A percentile compares a stretch with the other conserved stretches of the same genome.
Conservation (phyloP, 2,113 vertebrate species). For the Apistogramma diplotaenia region DNA sequence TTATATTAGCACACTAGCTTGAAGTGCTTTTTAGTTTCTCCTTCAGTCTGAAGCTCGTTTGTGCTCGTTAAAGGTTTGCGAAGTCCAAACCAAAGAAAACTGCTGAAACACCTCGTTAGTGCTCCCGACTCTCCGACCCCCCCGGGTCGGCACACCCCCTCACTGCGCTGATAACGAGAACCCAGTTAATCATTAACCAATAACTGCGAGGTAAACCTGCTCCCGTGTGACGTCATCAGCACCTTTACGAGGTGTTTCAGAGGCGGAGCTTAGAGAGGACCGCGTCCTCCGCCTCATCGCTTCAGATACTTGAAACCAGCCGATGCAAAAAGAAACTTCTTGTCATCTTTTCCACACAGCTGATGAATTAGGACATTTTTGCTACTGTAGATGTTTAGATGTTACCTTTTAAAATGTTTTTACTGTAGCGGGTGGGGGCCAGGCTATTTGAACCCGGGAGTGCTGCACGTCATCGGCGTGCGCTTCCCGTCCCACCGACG, state of each 20-base stretch:
- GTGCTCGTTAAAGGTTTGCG: not conserved
- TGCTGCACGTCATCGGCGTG: not conserved
- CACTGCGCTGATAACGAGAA: too few relatives aligned
- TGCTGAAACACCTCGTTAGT: not conserved
- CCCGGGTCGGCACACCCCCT: too few relatives aligned
- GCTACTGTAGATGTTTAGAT: constrained; percentile 8
- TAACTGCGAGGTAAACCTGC: too few relatives aligned
- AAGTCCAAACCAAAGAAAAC: not conserved
- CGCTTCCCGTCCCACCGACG: not conserved
- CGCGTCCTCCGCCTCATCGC: constrained; percentile 2
- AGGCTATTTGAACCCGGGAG: not conserved
- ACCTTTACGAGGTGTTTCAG: too few relatives aligned
- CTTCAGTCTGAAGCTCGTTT: not conserved
- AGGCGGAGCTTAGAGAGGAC: not conserved
- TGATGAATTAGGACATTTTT: not conserved
- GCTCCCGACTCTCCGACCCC: too few relatives aligned
- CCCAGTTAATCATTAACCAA: too few relatives aligned
- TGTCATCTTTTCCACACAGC: not conserved
- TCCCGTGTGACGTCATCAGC: too few relatives aligned
- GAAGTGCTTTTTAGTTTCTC: not conserved
- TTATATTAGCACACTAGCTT: not conserved
- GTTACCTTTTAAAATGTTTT: not conserved
- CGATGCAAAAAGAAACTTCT: constrained; percentile 51
- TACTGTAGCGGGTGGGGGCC: not conserved
- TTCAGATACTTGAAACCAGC: constrained; percentile 69